phyloP scores from a whole-genome alignment of 2,113 vertebrate genomes.

The Etia nguti region DNA sequence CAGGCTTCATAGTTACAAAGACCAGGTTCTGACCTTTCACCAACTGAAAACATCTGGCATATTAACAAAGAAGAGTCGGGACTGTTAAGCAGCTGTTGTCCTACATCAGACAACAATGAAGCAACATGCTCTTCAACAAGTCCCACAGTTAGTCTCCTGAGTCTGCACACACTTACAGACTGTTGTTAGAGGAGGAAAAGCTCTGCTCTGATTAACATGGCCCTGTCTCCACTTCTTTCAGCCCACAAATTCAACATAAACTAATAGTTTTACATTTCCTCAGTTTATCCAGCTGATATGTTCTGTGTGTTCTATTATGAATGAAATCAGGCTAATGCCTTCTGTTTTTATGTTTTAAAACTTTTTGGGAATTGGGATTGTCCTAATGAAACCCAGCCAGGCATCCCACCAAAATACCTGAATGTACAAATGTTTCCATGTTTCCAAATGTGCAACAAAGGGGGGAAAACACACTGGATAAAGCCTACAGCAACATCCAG shows the following conservation, averaged over 20 bases:
- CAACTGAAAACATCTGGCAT: neutral
- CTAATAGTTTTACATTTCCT: neutral
- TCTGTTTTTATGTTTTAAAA: no score
- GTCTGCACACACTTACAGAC: neutral
- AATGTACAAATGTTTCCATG: no score
- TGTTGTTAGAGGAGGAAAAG: neutral
- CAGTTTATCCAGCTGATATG: fast-evolving
- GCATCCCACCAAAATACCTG: no score
- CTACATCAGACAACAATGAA: neutral
- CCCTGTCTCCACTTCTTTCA: fast-evolving
- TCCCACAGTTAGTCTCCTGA: neutral
- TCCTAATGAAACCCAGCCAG: no score
- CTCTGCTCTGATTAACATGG: neutral
- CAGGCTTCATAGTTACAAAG: neutral
- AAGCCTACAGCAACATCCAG: no score
- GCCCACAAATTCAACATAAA: no score
- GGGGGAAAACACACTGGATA: no score
- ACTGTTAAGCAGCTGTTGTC: neutral
- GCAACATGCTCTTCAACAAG: neutral
- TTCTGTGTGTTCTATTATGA: neutral
- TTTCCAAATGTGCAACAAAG: no score
- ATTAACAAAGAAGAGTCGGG: no score
- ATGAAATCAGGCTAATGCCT: neutral
- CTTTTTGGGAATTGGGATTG: neutral
- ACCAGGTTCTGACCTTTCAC: neutral